Percentiles rank a stretch among this genome's conserved stretches.
These are phyloP conservation scores for Labroides dimidiatus DNA, from an alignment of 2,797 vertebrate species.

Conservation along the genomic window DNA sequence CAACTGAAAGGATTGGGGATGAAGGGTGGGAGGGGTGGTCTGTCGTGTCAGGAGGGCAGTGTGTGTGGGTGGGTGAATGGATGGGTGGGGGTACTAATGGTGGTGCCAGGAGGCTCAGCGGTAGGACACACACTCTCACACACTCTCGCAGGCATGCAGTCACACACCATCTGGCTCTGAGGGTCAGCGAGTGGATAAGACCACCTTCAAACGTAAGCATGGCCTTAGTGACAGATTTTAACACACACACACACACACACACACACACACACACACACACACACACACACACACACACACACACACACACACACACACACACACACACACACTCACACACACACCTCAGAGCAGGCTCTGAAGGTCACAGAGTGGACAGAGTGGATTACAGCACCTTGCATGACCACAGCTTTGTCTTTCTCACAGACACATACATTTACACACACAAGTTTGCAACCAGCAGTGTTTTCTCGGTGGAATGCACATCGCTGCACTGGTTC, in stretches of 20 bases:
- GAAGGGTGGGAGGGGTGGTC: conserved; percentile 17
- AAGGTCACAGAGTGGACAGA: conserved; percentile 61
- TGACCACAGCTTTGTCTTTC: conserved; percentile 41
- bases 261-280: conserved; percentile 47
- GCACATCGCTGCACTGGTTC: conserved; percentile 50
- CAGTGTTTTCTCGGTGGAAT: conserved; percentile 49
- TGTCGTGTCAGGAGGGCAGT: conserved; percentile 37
- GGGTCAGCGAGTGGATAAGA: conserved; percentile 62
- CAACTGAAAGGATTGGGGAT: conserved; percentile 51
- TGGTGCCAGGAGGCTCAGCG: conserved; percentile 61
- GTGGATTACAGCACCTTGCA: conserved; percentile 68
- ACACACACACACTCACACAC: conserved; percentile 13
- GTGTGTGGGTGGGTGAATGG: conserved; percentile 12
- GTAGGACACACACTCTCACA: conserved; percentile 51
- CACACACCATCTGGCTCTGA: conserved; percentile 64
- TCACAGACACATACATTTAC: conserved; percentile 21
- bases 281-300: conserved; percentile 31
- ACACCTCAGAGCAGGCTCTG: conserved; percentile 41
- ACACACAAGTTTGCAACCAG: conserved; percentile 8
- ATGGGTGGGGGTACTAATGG: conserved; percentile 21
- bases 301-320: conserved; percentile 2
- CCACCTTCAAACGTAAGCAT: conserved; percentile 61
- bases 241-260: conserved; percentile 26
- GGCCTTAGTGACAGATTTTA: conserved; percentile 42
- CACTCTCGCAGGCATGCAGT: conserved; percentile 49